A percentile compares a stretch with the other conserved stretches of the same genome.
Conservation (phyloP, 2,113 vertebrate species). For the Pipra filicauda region DNA sequence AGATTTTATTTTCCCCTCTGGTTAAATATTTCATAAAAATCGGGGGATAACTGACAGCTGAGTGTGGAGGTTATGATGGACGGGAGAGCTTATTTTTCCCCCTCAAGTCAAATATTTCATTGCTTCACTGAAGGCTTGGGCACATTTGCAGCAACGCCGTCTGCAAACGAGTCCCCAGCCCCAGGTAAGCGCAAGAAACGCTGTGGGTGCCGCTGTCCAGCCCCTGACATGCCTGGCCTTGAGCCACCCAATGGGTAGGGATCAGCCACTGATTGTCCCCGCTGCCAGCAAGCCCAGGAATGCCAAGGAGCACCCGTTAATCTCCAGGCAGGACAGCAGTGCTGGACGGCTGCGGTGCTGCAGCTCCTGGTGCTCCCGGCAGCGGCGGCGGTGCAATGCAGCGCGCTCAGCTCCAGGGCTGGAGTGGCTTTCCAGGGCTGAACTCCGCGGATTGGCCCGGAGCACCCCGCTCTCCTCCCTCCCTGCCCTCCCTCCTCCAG, state of each 20-base stretch:
- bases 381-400: neutral
- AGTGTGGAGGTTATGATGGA: neutral
- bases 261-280: rapidly evolving
- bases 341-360: neutral
- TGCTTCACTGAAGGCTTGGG: neutral
- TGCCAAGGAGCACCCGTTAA: neutral
- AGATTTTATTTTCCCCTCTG: neutral
- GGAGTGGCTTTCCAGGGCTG: neutral
- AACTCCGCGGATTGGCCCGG: conserved; percentile 40
- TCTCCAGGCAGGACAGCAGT: neutral
- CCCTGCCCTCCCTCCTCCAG: conserved; percentile 22
- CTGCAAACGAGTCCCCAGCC: neutral
- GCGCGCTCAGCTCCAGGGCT: neutral
- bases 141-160: neutral
- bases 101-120: neutral
- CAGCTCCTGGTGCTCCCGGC: neutral
- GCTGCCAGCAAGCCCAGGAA: neutral
- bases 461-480: conserved; percentile 48
- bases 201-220: rapidly evolving
- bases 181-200: rapidly evolving
- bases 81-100: neutral
- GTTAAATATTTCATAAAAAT: neutral
- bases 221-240: neutral
- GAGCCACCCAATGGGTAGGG: neutral
- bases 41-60: neutral